A percentile compares a stretch with the other conserved stretches of the same genome.
These are phyloP conservation scores for Oncorhynchus clarkii DNA, from an alignment of 2,113 vertebrate species.

Conservation along the genomic window DNA sequence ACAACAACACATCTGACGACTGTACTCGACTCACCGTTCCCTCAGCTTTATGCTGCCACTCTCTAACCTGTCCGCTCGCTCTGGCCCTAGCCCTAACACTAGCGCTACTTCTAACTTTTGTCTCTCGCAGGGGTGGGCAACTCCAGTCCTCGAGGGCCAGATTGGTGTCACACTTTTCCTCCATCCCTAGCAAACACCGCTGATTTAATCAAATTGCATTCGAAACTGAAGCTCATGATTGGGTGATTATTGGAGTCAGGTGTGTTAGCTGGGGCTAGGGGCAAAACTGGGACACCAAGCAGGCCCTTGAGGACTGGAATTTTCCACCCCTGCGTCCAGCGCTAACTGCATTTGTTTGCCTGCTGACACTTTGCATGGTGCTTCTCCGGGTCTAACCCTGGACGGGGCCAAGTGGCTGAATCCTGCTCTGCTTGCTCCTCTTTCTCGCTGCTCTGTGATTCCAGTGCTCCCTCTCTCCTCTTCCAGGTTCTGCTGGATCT, in stretches of 20 bases:
- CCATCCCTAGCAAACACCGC: no score
- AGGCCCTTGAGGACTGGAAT: no score
- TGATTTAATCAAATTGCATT: no score
- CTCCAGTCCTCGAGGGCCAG: no score
- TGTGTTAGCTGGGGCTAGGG: no score
- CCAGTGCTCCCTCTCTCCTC: slow-evolving; percentile 88
- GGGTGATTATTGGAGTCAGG: no score
- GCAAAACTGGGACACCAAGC: no score
- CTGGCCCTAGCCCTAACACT: background rate
- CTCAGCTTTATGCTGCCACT: slow-evolving; percentile 15
- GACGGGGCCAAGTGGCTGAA: slow-evolving; percentile 32
- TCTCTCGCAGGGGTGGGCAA: background rate
- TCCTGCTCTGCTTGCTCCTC: slow-evolving; percentile 42
- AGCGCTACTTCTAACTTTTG: slow-evolving; percentile 20
- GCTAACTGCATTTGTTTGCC: slow-evolving; percentile 29
- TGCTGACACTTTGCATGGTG: slow-evolving; percentile 39
- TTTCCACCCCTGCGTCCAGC: background rate
- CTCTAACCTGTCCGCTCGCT: slow-evolving; percentile 5
- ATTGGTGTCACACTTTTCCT: no score
- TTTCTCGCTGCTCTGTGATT: slow-evolving; percentile 83
- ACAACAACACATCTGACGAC: background rate
- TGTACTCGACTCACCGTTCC: slow-evolving; percentile 16
- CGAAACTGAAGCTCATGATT: no score
- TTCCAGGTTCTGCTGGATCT: slow-evolving; percentile 99
- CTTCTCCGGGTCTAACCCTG: slow-evolving; percentile 32